These are phyloP conservation scores for Danio kyathit DNA, from an alignment of 2,797 vertebrate species.

Conservation along the genomic window DNA sequence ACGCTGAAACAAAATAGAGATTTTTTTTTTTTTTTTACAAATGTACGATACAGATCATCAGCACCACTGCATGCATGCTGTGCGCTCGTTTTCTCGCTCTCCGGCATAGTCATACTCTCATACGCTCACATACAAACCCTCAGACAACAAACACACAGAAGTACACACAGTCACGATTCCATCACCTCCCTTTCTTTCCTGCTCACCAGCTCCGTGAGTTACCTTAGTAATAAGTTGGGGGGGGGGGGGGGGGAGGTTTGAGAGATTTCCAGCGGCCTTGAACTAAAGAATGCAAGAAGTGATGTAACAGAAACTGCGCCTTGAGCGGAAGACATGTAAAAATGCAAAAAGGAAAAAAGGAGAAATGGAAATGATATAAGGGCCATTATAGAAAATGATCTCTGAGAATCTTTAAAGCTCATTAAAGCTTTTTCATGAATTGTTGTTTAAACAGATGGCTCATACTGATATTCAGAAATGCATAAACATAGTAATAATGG, in stretches of 20 bases:
- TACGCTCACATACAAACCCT: slow-evolving; percentile 43
- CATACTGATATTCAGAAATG: not conserved
- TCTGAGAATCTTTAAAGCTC: not conserved
- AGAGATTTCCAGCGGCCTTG: slow-evolving; percentile 47
- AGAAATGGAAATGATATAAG: not conserved
- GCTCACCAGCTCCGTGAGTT: slow-evolving; percentile 29
- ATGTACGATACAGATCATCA: slow-evolving; percentile 40
- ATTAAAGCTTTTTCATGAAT: not conserved
- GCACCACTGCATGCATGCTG: slow-evolving; percentile 52
- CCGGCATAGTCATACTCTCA: slow-evolving; percentile 36
- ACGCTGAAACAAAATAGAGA: slow-evolving; percentile 40
- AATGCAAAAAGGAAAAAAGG: not conserved
- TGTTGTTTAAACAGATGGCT: not conserved
- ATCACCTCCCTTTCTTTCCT: slow-evolving; percentile 44
- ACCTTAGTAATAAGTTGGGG: slow-evolving; percentile 45
- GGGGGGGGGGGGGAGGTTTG: slow-evolving; percentile 28
- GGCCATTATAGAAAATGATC: not conserved
- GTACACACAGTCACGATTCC: slow-evolving; percentile 62
- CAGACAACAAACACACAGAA: slow-evolving; percentile 38
- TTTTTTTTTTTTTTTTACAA: slow-evolving; percentile 38
- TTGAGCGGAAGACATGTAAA: slow-evolving; percentile 13
- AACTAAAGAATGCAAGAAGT: slow-evolving; percentile 36
- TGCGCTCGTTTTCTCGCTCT: slow-evolving; percentile 5
- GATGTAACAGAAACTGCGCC: slow-evolving; percentile 22
- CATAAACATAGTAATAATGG: too few relatives aligned